phyloP scores from a whole-genome alignment of 2,797 vertebrate genomes.

The Pachyuromys duprasi region DNA sequence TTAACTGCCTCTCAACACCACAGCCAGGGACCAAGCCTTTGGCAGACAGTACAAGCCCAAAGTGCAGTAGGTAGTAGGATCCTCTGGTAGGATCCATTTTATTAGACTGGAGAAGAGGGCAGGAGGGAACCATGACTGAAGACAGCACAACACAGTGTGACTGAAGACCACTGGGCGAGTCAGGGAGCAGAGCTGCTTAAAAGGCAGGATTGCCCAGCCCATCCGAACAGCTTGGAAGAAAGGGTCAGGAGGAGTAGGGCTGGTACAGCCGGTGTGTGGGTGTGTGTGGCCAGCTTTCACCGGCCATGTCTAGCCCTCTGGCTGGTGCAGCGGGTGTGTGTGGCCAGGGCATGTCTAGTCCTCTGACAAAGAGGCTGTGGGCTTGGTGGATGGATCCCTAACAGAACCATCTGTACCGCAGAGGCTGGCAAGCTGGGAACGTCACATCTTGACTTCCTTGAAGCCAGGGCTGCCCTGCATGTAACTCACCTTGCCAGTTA shows the following conservation, averaged over 20 bases:
- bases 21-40: neutral
- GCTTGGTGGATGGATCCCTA: neutral
- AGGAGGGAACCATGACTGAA: neutral
- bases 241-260: neutral
- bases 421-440: conserved; percentile 3
- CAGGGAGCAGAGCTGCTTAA: neutral
- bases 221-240: neutral
- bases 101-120: neutral
- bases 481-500: neutral
- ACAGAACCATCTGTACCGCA: neutral
- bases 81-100: neutral
- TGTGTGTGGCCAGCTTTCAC: neutral
- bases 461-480: neutral
- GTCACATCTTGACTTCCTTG: neutral
- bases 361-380: conserved; percentile 4
- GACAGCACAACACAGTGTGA: neutral
- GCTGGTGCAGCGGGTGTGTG: neutral
- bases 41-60: neutral
- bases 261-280: neutral
- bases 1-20: neutral
- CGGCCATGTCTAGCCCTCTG: neutral
- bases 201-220: neutral
- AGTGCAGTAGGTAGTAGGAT: neutral
- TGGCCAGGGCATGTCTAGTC: neutral
- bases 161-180: neutral